These are phyloP conservation scores for Xylocopa sonorina DNA, from an alignment of 1,140 invertebrate genomes.

Conservation along the genomic window DNA sequence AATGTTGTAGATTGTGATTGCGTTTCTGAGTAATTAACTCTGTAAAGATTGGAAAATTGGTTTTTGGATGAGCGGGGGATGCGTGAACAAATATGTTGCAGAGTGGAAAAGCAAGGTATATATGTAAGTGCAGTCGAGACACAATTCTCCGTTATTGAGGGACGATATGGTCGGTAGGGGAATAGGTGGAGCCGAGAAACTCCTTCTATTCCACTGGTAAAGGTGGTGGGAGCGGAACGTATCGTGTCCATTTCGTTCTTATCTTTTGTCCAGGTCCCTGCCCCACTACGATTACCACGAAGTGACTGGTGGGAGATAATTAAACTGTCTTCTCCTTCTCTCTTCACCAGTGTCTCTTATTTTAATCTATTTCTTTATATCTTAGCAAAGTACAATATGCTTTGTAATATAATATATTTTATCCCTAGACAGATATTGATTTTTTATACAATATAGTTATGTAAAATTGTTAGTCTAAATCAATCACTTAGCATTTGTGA, in stretches of 20 bases:
- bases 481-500: background rate
- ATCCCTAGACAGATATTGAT: background rate
- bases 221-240: constrained; percentile 53
- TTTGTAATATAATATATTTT: background rate
- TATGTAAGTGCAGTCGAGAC: background rate
- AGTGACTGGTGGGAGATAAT: constrained; percentile 31
- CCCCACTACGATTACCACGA: constrained; percentile 1
- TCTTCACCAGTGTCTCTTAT: background rate
- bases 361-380: background rate
- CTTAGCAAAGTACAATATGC: too few species aligned
- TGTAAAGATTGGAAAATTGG: background rate
- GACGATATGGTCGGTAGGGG: constrained; percentile 35
- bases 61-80: background rate
- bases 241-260: constrained; percentile 51
- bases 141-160: background rate
- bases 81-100: background rate
- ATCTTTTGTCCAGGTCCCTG: constrained; percentile 41
- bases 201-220: constrained; percentile 26
- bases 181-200: constrained; percentile 57
- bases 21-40: background rate
- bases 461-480: background rate
- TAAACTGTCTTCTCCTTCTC: constrained; percentile 21
- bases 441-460: background rate
- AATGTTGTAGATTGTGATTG: too few species aligned
- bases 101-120: background rate